Base-by-base conservation (phyloP, 2,888 invertebrate species). In the Mimas tiliae region DNA sequence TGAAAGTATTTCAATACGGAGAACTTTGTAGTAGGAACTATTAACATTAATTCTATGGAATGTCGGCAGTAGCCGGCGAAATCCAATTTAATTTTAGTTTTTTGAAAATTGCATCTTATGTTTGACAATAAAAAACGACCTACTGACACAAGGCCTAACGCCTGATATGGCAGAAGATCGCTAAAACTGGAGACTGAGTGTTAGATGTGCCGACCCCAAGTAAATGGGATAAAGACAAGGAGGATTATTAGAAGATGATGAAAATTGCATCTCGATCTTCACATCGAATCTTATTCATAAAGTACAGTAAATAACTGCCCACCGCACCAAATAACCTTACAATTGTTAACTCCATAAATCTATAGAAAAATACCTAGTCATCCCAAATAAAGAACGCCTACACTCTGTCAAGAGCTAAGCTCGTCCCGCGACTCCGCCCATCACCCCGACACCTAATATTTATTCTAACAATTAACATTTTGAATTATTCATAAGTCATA, bases 401-500 rank as follows among this genome's bases (percentile, higher is more conserved):
- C 58, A n/a, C 53, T 53, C 19, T 50, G 50, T 53, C 34, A 53
- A 33, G 42, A 42, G 19, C 42, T 42, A 42, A 19, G 38, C 38
- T 42, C 58, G 42, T 55, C 51, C 53, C 27, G 65, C 67, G 27
- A 47, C 58, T 14, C 55, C 51, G 19, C 51, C 34, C 62, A 62
- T 66, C 64, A 21, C 2, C 19, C 62, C 12, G 16, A 45, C 58
- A 38, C 38, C 58, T 34, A 38, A 27, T 65, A 51, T 52, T 52
- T 62, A 62, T 52, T 27, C 27, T 27, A 42, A 63, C n/a, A 62
- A 62, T 66, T 66, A 65, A 47, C 55, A 38, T 19, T 21, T 58
- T 48, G 16, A 47, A 65, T 55, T 21, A 48, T 65, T 58, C 55
- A 55, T 55, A 16, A 33, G 47, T 55, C 48, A 65, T 50, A 58